phyloP scores from a whole-genome alignment of 2,797 vertebrate genomes.

The Chromis chromis region DNA sequence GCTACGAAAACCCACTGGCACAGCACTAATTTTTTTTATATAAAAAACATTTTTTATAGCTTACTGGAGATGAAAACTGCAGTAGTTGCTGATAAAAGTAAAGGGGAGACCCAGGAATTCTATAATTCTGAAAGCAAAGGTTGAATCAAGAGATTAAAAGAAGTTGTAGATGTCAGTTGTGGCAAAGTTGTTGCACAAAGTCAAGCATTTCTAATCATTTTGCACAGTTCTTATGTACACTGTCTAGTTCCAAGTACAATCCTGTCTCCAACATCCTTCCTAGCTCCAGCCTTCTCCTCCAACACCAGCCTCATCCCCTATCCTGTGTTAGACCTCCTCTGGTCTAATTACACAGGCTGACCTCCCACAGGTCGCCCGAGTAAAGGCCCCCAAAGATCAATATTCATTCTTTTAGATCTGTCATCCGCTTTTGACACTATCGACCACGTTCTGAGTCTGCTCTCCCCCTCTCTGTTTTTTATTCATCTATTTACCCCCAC shows the following conservation, averaged over 20 bases:
- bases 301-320: constrained; percentile 42
- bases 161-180: background rate
- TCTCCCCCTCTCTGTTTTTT: constrained; percentile 76
- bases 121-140: constrained; percentile 7
- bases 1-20: constrained; percentile 58
- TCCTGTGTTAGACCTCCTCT: constrained; percentile 72
- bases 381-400: constrained; percentile 86
- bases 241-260: constrained; percentile 10
- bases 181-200: background rate
- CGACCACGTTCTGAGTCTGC: constrained; percentile 84
- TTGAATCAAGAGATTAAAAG: constrained; percentile 8
- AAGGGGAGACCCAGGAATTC: background rate
- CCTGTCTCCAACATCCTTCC: constrained; percentile 24
- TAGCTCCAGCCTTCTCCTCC: constrained; percentile 26
- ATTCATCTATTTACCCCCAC: constrained; percentile 82
- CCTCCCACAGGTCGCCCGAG: constrained; percentile 86
- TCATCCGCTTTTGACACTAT: constrained; percentile 90
- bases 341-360: constrained; percentile 87
- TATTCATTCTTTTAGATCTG: constrained; percentile 92
- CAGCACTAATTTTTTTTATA: constrained; percentile 33
- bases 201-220: constrained; percentile 8
- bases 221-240: background rate
- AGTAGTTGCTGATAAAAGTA: constrained; percentile 31
- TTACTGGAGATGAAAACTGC: constrained; percentile 10
- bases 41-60: constrained; percentile 17